These are phyloP conservation scores for Scortum barcoo DNA, from an alignment of 2,113 vertebrate genomes.

Conservation along the genomic window DNA sequence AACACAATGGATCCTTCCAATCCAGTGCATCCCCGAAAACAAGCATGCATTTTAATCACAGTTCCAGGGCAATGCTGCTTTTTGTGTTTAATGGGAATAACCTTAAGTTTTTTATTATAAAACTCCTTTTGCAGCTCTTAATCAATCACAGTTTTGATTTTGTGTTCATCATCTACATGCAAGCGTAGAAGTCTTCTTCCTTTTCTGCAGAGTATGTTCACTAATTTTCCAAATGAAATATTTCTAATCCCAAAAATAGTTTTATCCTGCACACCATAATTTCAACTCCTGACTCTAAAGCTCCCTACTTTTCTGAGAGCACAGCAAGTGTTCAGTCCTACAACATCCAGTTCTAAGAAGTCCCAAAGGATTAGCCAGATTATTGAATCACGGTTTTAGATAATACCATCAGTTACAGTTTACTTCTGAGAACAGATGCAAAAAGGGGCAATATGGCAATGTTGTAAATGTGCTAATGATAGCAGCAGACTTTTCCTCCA, in stretches of 20 bases:
- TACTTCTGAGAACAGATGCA: slow-evolving; percentile 81
- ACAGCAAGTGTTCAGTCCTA: slow-evolving; percentile 77
- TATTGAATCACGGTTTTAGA: slow-evolving; percentile 85
- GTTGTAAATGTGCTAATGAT: slow-evolving; percentile 78
- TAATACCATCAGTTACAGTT: slow-evolving; percentile 84
- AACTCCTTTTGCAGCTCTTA: slow-evolving; percentile 15
- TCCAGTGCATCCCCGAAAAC: slow-evolving; percentile 51
- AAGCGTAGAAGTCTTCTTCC: slow-evolving; percentile 16
- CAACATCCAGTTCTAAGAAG: slow-evolving; percentile 78
- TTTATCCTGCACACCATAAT: slow-evolving; percentile 65
- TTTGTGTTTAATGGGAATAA: slow-evolving; percentile 40
- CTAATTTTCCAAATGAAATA: slow-evolving; percentile 73
- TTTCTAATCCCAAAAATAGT: slow-evolving; percentile 76
- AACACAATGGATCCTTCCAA: slow-evolving; percentile 54
- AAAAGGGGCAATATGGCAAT: slow-evolving; percentile 74
- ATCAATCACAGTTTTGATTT: slow-evolving; percentile 27
- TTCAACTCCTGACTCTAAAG: slow-evolving; percentile 77
- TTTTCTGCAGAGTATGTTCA: slow-evolving; percentile 45
- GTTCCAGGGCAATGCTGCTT: slow-evolving; percentile 15
- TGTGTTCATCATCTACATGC: slow-evolving; percentile 21
- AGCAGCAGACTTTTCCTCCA: slow-evolving; percentile 72
- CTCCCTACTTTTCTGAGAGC: slow-evolving; percentile 75
- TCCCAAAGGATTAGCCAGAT: slow-evolving; percentile 82
- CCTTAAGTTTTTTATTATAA: not conserved
- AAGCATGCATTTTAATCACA: slow-evolving; percentile 63